phyloP scores from a whole-genome alignment of 2,888 invertebrate genomes.

The Zootermopsis nevadensis region DNA sequence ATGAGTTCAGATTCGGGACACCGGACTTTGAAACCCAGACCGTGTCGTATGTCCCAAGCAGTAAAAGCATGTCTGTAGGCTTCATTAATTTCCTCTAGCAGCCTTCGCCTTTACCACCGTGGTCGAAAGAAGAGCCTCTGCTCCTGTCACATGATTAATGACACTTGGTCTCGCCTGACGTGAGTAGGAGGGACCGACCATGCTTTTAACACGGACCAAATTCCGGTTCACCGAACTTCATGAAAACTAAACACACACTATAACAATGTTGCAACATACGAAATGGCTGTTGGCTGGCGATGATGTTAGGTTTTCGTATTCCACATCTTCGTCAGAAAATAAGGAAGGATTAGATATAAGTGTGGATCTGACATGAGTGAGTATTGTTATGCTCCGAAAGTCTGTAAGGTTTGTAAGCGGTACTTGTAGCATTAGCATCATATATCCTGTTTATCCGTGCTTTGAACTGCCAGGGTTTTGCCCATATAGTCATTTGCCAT shows the following conservation, averaged over 20 bases:
- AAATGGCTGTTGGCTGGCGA: not conserved
- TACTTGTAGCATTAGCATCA: too few relatives aligned
- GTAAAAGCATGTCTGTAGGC: constrained; percentile 49
- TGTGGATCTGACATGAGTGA: not conserved
- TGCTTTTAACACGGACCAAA: not conserved
- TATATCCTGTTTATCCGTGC: too few relatives aligned
- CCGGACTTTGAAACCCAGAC: constrained; percentile 23
- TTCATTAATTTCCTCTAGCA: constrained; percentile 50
- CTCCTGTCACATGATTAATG: constrained; percentile 48
- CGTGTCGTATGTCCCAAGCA: constrained; percentile 42
- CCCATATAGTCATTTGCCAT: not conserved
- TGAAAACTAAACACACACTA: constrained; percentile 26
- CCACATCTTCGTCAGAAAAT: too few relatives aligned
- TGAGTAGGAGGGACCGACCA: not conserved
- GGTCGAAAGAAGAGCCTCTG: constrained; percentile 43
- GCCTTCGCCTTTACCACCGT: constrained; percentile 6
- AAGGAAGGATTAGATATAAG: not conserved
- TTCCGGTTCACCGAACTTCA: constrained; percentile 28
- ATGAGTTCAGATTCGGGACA: not conserved
- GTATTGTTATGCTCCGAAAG: not conserved
- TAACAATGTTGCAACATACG: not conserved
- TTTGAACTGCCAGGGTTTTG: not conserved
- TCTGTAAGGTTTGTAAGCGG: too few relatives aligned
- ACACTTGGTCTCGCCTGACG: not conserved
- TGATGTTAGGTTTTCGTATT: too few relatives aligned